Conservation (phyloP, 2,888 invertebrate genomes). For the Agonum fuliginosum region DNA sequence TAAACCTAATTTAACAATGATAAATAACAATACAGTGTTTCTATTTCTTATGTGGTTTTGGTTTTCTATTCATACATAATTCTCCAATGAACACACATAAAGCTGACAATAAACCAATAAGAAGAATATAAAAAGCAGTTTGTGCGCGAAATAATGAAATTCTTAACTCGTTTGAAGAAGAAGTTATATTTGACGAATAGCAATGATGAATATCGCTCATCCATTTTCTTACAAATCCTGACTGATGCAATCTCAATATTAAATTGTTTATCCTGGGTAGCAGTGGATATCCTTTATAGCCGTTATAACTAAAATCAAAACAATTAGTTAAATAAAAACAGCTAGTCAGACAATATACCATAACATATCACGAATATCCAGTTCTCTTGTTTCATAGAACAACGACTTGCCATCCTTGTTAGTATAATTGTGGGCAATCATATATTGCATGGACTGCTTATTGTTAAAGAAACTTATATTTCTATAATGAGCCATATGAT, state of each 20-base stretch:
- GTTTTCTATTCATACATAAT: constrained; percentile 1
- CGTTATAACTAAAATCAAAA: not conserved
- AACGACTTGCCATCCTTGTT: not conserved
- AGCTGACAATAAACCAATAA: not conserved
- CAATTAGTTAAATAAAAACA: no score
- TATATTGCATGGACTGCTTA: not conserved
- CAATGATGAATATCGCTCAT: not conserved
- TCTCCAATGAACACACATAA: constrained; percentile 11
- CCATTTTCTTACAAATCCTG: constrained; percentile 4
- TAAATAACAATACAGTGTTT: no score
- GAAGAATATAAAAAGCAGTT: not conserved
- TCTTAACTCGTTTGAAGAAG: not conserved
- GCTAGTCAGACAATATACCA: not conserved
- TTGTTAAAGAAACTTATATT: constrained; percentile 4
- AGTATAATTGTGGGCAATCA: not conserved
- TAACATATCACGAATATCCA: constrained; percentile 1
- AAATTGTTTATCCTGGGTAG: not conserved
- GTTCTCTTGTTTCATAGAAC: constrained; percentile 2
- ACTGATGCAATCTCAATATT: not conserved
- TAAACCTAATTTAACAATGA: no score
- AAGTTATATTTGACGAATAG: not conserved
- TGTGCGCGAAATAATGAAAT: not conserved
- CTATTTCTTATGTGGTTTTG: no score
- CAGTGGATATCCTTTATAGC: constrained; percentile 1
- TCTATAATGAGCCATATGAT: not conserved